Conservation (phyloP, 1,140 invertebrate species). For the Zaprionus africanus region DNA sequence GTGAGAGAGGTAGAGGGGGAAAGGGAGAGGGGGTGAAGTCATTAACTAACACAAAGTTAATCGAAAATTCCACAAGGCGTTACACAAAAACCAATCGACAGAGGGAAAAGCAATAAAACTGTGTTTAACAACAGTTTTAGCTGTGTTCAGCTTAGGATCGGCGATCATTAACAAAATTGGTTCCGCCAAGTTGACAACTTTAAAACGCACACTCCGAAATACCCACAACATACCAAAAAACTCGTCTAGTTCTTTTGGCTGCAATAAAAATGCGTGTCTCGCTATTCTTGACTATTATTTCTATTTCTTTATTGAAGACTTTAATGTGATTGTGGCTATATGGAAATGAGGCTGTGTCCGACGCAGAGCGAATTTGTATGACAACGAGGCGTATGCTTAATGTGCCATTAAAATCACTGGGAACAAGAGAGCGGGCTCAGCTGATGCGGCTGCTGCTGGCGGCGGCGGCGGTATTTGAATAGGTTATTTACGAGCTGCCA, state of each 20-base stretch:
- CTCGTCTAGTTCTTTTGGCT: slow-evolving; percentile 54
- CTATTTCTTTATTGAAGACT: slow-evolving; percentile 59
- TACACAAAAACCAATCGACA: slow-evolving; percentile 39
- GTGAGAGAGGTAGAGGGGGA: no score
- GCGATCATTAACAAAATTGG: slow-evolving; percentile 76
- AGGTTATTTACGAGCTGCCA: slow-evolving; percentile 59
- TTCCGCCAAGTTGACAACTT: slow-evolving; percentile 76
- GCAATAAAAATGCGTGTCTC: slow-evolving; percentile 44
- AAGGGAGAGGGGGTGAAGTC: background rate
- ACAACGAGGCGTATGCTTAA: slow-evolving; percentile 80
- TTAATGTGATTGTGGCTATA: slow-evolving; percentile 56
- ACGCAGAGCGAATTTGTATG: slow-evolving; percentile 58
- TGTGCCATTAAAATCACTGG: slow-evolving; percentile 78
- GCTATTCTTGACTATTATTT: slow-evolving; percentile 31
- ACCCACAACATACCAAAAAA: slow-evolving; percentile 34
- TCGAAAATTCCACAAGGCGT: slow-evolving; percentile 37
- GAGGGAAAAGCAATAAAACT: slow-evolving; percentile 57
- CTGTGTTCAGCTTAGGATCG: slow-evolving; percentile 67
- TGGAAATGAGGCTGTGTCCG: slow-evolving; percentile 63
- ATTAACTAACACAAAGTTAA: slow-evolving; percentile 33
- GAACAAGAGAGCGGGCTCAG: slow-evolving; percentile 10
- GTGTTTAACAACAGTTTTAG: slow-evolving; percentile 75
- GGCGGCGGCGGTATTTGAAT: slow-evolving; percentile 43
- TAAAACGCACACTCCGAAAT: slow-evolving; percentile 47
- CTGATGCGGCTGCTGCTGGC: slow-evolving; percentile 14